Evolutionary conservation across 30 jellyfish, hydroid and myxozoan genomes (phyloP).

Genomic region (Catostylus mosaicus): DNA sequence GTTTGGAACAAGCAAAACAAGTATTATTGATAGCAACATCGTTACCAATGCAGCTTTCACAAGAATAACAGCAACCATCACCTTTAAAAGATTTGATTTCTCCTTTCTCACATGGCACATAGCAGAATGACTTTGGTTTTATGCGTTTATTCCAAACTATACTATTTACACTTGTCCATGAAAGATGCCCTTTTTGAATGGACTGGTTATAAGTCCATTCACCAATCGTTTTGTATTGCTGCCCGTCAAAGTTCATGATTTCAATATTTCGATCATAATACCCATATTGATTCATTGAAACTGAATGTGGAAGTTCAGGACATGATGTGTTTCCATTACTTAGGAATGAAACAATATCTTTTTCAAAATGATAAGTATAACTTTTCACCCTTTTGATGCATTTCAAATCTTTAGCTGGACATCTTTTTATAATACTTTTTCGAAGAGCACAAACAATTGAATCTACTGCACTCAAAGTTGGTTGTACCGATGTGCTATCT

Average conservation of each 20-base stretch:
- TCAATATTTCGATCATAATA: background rate
- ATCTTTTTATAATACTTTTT: background rate
- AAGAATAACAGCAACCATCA: constrained; percentile 46
- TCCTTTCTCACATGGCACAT: constrained; percentile 27
- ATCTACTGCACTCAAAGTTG: constrained; percentile 26
- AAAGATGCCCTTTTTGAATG: background rate
- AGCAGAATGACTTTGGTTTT: constrained; percentile 7
- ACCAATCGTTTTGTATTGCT: background rate
- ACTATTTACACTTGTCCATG: background rate
- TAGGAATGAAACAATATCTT: background rate
- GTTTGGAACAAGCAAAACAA: constrained; percentile 19
- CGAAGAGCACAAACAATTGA: constrained; percentile 21
- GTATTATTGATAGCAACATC: constrained; percentile 21
- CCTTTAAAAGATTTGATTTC: background rate
- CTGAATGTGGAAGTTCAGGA: background rate
- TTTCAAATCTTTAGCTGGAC: background rate
- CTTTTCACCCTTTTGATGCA: background rate
- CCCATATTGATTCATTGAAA: background rate
- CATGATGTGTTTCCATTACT: background rate
- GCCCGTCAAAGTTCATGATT: constrained; percentile 8
- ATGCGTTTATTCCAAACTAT: constrained; percentile 4
- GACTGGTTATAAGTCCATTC: background rate
- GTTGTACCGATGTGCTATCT: constrained; percentile 9
- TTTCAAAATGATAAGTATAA: background rate
- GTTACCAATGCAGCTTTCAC: constrained; percentile 14